These are phyloP conservation scores for Lepidostoma basale DNA, from an alignment of 1,140 invertebrate species.

Conservation along the genomic window DNA sequence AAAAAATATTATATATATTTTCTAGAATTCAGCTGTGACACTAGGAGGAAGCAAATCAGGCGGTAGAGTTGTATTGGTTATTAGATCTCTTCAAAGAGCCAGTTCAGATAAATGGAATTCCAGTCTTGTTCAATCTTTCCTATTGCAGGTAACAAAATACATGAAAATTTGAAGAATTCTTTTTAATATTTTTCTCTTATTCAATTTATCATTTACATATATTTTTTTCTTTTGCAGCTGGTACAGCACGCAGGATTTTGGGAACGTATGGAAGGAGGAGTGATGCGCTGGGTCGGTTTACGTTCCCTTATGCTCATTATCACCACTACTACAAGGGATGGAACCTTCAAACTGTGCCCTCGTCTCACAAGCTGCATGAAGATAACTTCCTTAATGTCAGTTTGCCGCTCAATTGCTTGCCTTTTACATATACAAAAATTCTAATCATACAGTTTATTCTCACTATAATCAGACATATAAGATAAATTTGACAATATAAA, in stretches of 20 bases:
- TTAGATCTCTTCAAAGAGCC: constrained; percentile 54
- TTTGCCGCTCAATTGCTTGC: no score
- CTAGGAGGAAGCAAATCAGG: constrained; percentile 36
- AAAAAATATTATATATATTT: no score
- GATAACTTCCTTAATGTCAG: constrained; percentile 25
- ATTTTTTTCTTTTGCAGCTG: constrained; percentile 46
- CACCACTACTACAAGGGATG: constrained; percentile 31
- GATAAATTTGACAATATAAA: no score
- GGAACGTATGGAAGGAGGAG: constrained; percentile 44
- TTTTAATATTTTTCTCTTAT: not conserved
- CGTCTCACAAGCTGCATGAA: constrained; percentile 35
- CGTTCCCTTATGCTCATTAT: constrained; percentile 37
- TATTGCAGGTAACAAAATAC: constrained; percentile 52
- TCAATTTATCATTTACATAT: not conserved
- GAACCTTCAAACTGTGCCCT: constrained; percentile 26
- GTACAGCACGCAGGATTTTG: constrained; percentile 52
- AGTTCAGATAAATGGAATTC: constrained; percentile 52
- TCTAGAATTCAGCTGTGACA: constrained; percentile 40
- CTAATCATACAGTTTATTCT: no score
- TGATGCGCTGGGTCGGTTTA: constrained; percentile 45
- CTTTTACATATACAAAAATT: no score
- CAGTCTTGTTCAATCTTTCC: constrained; percentile 52
- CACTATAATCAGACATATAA: no score
- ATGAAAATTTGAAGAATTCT: not conserved
- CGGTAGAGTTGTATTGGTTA: constrained; percentile 45